A percentile compares a stretch with the other conserved stretches of the same genome.
Evolutionary conservation across 2,113 vertebrate genomes (phyloP).

Genomic region (Sciurus niger): DNA sequence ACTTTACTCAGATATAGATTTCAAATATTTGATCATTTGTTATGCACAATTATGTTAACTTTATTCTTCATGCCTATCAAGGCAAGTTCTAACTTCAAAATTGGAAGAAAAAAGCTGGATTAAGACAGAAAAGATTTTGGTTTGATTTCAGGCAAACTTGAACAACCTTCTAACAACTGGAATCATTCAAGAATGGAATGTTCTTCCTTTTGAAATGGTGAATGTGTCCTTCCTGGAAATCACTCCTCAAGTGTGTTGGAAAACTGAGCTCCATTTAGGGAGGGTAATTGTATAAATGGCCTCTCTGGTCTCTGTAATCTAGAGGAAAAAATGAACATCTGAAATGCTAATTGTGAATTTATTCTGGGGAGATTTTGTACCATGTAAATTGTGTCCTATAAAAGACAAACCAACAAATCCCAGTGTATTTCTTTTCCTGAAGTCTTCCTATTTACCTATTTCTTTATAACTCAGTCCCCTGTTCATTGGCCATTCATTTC

Average conservation of each 20-base stretch:
- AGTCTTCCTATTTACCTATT: neutral
- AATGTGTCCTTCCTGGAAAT: neutral
- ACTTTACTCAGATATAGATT: conserved; percentile 13
- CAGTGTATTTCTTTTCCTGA: neutral
- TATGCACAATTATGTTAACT: neutral
- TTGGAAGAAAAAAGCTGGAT: neutral
- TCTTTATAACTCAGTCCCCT: neutral
- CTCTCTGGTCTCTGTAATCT: neutral
- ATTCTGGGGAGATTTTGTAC: neutral
- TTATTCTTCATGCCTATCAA: neutral
- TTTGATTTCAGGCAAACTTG: neutral
- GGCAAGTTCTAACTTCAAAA: neutral
- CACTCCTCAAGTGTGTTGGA: neutral
- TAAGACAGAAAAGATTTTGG: neutral
- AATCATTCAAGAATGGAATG: neutral
- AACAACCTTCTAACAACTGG: neutral
- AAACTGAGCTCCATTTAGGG: neutral
- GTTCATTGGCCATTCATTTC: neutral
- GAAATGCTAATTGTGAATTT: neutral
- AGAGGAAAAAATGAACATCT: neutral
- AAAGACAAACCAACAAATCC: neutral
- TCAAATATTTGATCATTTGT: neutral
- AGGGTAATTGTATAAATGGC: neutral
- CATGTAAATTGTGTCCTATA: neutral
- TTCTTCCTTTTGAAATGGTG: neutral